phyloP scores from a whole-genome alignment of 2,113 vertebrate species.

The Herpetotheres cachinnans region DNA sequence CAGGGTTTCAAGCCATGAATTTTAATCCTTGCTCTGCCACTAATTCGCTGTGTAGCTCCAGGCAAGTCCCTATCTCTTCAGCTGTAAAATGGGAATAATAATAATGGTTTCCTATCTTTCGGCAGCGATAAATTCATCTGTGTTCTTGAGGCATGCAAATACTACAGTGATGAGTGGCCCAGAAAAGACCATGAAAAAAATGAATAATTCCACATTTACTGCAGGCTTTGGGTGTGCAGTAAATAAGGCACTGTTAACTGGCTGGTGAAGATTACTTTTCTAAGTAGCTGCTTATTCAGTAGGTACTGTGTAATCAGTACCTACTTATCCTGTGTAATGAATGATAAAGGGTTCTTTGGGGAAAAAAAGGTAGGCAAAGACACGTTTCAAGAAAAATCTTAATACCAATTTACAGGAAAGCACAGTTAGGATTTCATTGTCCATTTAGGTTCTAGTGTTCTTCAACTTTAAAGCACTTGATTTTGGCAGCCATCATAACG shows the following conservation, averaged over 20 bases:
- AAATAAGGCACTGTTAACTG: conserved; percentile 40
- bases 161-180: conserved; percentile 20
- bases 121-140: not conserved
- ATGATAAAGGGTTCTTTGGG: not conserved
- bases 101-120: conserved; percentile 38
- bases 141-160: conserved; percentile 45
- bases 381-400: not conserved
- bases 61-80: conserved; percentile 44
- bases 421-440: not conserved
- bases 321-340: not conserved
- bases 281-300: conserved; percentile 45
- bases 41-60: conserved; percentile 46
- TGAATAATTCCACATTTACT: conserved; percentile 42
- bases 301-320: conserved; percentile 33
- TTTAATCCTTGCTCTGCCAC: conserved; percentile 28
- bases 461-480: not conserved
- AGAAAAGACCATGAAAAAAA: conserved; percentile 18
- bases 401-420: not conserved
- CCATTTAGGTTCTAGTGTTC: not conserved
- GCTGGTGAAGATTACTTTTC: conserved; percentile 33
- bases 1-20: conserved; percentile 19
- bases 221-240: conserved; percentile 2
- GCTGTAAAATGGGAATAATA: conserved; percentile 55
- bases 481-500: not conserved
- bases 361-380: not conserved